Evolutionary conservation across 92 coral and sea anemone species (phyloP).

Genomic region (Plumapathes pennacea): DNA sequence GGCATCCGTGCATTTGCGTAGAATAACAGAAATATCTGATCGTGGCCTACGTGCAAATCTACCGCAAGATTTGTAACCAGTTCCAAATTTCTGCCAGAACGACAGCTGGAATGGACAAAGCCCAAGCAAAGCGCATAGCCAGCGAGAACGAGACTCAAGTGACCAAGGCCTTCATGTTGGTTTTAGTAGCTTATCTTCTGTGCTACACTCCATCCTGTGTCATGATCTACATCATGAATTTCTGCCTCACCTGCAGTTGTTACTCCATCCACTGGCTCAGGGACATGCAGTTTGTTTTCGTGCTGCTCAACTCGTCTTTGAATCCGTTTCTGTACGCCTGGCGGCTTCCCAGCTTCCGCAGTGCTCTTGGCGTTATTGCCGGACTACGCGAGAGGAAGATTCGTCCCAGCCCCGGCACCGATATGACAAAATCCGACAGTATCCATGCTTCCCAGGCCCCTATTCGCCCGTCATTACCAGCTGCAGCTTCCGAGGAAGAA

Average conservation of each 20-base stretch:
- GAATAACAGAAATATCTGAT: no score
- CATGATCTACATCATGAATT: constrained; percentile 54
- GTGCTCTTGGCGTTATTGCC: constrained; percentile 26
- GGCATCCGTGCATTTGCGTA: no score
- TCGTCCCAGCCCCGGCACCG: no score
- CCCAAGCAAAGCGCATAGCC: no score
- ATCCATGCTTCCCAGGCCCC: no score
- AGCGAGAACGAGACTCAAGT: constrained; percentile 38
- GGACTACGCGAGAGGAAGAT: not conserved
- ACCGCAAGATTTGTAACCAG: no score
- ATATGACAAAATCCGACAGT: no score
- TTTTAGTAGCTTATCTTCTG: constrained; percentile 27
- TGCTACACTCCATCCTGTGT: constrained; percentile 50
- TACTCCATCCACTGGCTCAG: constrained; percentile 50
- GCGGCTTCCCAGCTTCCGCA: constrained; percentile 51
- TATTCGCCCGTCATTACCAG: no score
- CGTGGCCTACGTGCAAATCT: no score
- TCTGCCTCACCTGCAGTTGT: constrained; percentile 48
- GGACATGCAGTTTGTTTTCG: constrained; percentile 48
- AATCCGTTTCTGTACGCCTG: constrained; percentile 60
- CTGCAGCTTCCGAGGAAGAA: no score
- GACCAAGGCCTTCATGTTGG: constrained; percentile 30
- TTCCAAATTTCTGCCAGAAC: no score
- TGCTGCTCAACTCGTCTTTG: constrained; percentile 33
- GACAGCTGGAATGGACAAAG: no score